Evolutionary conservation across 2,797 vertebrate species (phyloP).

Genomic region (Chrysocyon brachyurus): DNA sequence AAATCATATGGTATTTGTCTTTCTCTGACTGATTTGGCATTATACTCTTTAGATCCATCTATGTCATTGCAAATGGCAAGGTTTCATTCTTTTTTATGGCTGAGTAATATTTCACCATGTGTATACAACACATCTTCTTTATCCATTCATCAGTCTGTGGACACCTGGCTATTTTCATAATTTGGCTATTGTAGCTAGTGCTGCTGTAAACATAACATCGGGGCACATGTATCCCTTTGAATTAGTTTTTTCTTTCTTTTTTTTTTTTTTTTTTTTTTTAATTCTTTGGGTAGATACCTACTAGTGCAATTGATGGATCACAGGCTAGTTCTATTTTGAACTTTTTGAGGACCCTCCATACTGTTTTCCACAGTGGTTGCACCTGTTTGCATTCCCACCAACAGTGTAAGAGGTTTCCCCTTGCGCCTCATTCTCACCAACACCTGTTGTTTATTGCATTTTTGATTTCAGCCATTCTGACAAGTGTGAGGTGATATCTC

Average conservation of each 20-base stretch:
- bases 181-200: not conserved
- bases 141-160: not conserved
- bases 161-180: not conserved
- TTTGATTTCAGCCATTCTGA: not conserved
- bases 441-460: not conserved
- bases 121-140: not conserved
- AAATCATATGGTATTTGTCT: not conserved
- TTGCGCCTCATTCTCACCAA: not conserved
- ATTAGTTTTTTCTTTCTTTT: not conserved
- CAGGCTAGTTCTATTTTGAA: not conserved
- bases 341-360: not conserved
- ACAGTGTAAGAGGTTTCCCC: too few species aligned
- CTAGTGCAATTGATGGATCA: not conserved
- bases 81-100: not conserved
- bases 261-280: too few species aligned
- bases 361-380: not conserved
- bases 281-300: not conserved
- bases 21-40: not conserved
- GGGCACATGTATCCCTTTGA: not conserved
- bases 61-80: not conserved
- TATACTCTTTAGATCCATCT: not conserved
- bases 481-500: not conserved
- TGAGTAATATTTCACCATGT: not conserved
- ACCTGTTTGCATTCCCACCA: not conserved
- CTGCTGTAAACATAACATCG: not conserved